Percentiles rank a stretch among this genome's conserved stretches.
phyloP scores from a whole-genome alignment of 2,797 vertebrate species.

The Enteromius argenteus region DNA sequence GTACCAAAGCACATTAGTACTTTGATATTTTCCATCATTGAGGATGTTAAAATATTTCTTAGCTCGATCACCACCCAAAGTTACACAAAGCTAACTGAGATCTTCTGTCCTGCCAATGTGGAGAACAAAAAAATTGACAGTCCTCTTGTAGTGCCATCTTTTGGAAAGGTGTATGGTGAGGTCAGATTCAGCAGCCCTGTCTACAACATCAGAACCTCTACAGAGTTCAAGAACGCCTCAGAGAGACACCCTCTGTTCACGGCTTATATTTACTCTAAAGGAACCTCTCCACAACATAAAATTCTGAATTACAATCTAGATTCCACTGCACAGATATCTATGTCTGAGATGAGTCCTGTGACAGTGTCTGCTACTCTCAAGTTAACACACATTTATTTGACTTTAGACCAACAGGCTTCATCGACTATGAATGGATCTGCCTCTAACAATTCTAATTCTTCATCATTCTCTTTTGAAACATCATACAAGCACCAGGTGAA shows the following conservation, averaged over 20 bases:
- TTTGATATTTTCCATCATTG: slow-evolving; percentile 73
- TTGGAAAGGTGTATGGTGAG: slow-evolving; percentile 86
- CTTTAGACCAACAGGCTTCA: slow-evolving; percentile 82
- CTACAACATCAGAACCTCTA: slow-evolving; percentile 80
- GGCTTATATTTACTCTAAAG: slow-evolving; percentile 79
- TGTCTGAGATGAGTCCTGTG: slow-evolving; percentile 79
- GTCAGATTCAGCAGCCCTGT: slow-evolving; percentile 85
- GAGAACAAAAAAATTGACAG: slow-evolving; percentile 74
- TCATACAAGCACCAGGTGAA: slow-evolving; percentile 82
- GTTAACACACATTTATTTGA: slow-evolving; percentile 77
- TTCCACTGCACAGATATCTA: slow-evolving; percentile 80
- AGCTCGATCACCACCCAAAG: slow-evolving; percentile 65
- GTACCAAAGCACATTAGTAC: slow-evolving; percentile 78
- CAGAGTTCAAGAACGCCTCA: slow-evolving; percentile 83
- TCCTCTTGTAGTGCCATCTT: slow-evolving; percentile 78
- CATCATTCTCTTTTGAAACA: slow-evolving; percentile 81
- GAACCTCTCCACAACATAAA: slow-evolving; percentile 77
- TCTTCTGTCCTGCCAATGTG: slow-evolving; percentile 78
- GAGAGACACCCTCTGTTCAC: slow-evolving; percentile 77
- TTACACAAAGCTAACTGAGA: slow-evolving; percentile 63
- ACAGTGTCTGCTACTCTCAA: slow-evolving; percentile 83
- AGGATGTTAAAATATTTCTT: slow-evolving; percentile 72
- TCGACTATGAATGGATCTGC: slow-evolving; percentile 78
- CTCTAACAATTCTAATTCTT: slow-evolving; percentile 77
- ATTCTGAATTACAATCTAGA: slow-evolving; percentile 83